Evolutionary conservation across 2,888 invertebrate species (phyloP), one percentile per base, ranked within the genome.

Genomic region (Polyploca ridens): DNA sequence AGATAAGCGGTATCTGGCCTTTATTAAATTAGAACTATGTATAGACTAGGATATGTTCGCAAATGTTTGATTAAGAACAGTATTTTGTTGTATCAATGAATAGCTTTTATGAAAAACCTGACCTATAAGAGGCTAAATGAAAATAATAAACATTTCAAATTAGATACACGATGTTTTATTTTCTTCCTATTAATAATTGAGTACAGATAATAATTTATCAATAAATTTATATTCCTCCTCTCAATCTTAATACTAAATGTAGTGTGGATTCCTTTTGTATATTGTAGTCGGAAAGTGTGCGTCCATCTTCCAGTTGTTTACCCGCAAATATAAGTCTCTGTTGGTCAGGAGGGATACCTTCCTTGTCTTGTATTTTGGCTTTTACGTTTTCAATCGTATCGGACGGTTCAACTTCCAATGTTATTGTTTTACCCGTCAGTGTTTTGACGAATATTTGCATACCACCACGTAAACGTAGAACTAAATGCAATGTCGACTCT

Each of bases 201-300:
- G 57, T 68, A 70, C 68, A 75, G 74, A 81, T 7, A 0, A 82
- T 81, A 1, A 41, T 41, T 13, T 82, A 81, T 0, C 81, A 33
- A 81, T 81, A 4, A 27, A 82, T 82, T 64, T 82, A 82, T 80
- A 82, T 82, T 65, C 82, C 82, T 58, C 82, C 82, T 57, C 82
- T 69, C 0, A 82, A 70, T 71, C 82, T 79, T 0, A 82, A 19
- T 0, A 82, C 82, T 0, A 82, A 68, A 0, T 82, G 82, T 0
- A 82, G 65, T 0, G 82, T 82, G 0, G 82, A 82, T 5, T 82
- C 82, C 4, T 82, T 82, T 16, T 82, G 82, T 0, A 82, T 82
- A 3, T 82, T 82, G 46, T 82, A 82, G 2, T 82, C 27, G 27
- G 27, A 27, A 27, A 27, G 27, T 27, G 27, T 27, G 27, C 27